Evolutionary conservation across 2,888 invertebrate genomes (phyloP).

Genomic region (Luperina nickerlii): DNA sequence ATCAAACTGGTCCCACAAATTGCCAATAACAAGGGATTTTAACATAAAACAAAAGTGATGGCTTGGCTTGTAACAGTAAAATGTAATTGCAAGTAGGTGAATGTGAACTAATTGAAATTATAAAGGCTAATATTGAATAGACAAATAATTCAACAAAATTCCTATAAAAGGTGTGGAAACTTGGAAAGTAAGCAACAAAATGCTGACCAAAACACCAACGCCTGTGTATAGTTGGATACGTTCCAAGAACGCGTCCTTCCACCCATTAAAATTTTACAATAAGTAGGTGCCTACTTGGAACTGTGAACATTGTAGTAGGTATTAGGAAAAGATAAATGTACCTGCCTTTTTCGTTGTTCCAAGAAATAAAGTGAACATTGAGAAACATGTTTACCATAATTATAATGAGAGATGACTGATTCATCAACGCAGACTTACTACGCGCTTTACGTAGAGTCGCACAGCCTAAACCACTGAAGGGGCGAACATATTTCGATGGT

Average conservation of each 20-base stretch:
- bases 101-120: constrained; percentile 17
- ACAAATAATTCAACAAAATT: constrained; percentile 33
- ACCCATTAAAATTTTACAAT: constrained; percentile 57
- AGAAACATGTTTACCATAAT: constrained; percentile 22
- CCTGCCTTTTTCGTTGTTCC: constrained; percentile 29
- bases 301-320: constrained; percentile 29
- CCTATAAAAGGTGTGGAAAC: constrained; percentile 25
- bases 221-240: constrained; percentile 60
- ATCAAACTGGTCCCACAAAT: constrained; percentile 68
- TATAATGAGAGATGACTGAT: constrained; percentile 9
- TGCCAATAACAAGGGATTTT: constrained; percentile 63
- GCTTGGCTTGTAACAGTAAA: constrained; percentile 59
- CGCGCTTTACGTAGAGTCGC: not conserved
- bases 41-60: constrained; percentile 67
- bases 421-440: constrained; percentile 3
- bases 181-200: constrained; percentile 50
- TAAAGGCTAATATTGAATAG: constrained; percentile 18
- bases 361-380: constrained; percentile 48
- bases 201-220: constrained; percentile 51
- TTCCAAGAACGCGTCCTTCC: constrained; percentile 62
- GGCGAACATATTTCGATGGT: not conserved
- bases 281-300: constrained; percentile 40
- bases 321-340: constrained; percentile 35
- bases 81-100: constrained; percentile 30
- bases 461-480: not conserved